Base-by-base conservation (phyloP, 2,113 vertebrate species). In the Petromus typicus region DNA sequence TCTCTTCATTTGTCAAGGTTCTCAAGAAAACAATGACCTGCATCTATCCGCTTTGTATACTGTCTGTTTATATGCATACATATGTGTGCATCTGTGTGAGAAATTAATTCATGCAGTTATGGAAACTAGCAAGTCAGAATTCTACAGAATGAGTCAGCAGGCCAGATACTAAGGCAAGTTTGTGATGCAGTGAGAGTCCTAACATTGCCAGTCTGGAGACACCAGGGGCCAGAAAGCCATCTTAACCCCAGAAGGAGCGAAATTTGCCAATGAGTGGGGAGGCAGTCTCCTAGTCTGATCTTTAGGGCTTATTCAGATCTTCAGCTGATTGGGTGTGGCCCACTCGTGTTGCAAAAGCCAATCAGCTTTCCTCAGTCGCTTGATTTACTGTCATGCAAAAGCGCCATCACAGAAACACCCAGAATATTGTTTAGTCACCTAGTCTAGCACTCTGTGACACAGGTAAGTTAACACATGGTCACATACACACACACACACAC, bases 301-400 rank as follows among this genome's bases (percentile, higher is more conserved):
- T 59, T 78, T n/a, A 43, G 73, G 87, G 37, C 54, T 30, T 61
- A 30, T 32, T 91, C 56, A 86, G 34, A 27, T n/a, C 43, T 86
- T 79, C 48, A 61, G 6, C 30, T 86, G 54, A 66, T 76, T 89
- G 20, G 78, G 45, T n/a, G 71, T 81, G 59, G 30, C 27, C 79
- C 20, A 57, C 20, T 6, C 25, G 67, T 34, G 3, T 48, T 45
- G 5, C 45, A 14, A 32, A 86, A 48, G 7, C 23, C 78, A 80
- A 40, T 84, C 40, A 66, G 45, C 37, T 90, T 61, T 61, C 61
- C 30, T 43, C 27, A 45, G 67, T 80, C 48, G 61, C 16, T 59
- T 27, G 32, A 84, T 34, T 75, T 63, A 27, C 76, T 40, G n/a
- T 95, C 23, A 86, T 89, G 85, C 20, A 75, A 63, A 92, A 93